These are phyloP conservation scores for Drosophila pullipes DNA, from an alignment of 2,888 invertebrate genomes.

Conservation along the genomic window DNA sequence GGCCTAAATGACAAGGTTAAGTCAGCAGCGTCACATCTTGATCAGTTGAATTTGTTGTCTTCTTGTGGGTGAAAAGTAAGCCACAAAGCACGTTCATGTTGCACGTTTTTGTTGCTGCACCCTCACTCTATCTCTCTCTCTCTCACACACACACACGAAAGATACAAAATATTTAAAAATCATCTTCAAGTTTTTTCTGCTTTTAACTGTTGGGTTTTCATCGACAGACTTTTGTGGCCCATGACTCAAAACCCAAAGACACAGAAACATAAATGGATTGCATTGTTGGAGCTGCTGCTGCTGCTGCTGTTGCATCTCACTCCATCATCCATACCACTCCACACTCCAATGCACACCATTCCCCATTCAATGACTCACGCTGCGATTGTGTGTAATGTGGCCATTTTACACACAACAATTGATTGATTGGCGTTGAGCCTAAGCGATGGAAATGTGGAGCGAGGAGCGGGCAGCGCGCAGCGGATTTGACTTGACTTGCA, in stretches of 20 bases:
- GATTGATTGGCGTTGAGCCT: slow-evolving; percentile 47
- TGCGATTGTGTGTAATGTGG: slow-evolving; percentile 13
- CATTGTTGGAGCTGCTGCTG: slow-evolving; percentile 42
- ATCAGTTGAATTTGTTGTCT: slow-evolving; percentile 8
- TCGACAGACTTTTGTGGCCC: slow-evolving; percentile 31
- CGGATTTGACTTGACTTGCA: background rate
- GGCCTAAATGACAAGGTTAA: slow-evolving; percentile 50
- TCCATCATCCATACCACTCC: background rate
- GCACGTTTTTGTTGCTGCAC: slow-evolving; percentile 45
- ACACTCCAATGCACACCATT: background rate
- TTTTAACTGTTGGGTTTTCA: slow-evolving; percentile 28
- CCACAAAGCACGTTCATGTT: slow-evolving; percentile 56
- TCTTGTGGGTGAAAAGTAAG: slow-evolving; percentile 56
- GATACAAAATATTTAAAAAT: background rate
- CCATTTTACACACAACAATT: slow-evolving; percentile 39
- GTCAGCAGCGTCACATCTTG: slow-evolving; percentile 19
- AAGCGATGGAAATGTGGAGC: slow-evolving; percentile 1
- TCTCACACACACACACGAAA: background rate
- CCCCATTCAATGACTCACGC: slow-evolving; percentile 34
- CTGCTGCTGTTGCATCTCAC: slow-evolving; percentile 11
- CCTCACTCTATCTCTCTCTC: background rate
- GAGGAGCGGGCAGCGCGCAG: background rate
- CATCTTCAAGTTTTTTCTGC: slow-evolving; percentile 9
- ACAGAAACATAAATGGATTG: slow-evolving; percentile 54
- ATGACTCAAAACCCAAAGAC: slow-evolving; percentile 57